phyloP scores from a whole-genome alignment of 2,113 vertebrate genomes.

The Dolichotis patagonum region DNA sequence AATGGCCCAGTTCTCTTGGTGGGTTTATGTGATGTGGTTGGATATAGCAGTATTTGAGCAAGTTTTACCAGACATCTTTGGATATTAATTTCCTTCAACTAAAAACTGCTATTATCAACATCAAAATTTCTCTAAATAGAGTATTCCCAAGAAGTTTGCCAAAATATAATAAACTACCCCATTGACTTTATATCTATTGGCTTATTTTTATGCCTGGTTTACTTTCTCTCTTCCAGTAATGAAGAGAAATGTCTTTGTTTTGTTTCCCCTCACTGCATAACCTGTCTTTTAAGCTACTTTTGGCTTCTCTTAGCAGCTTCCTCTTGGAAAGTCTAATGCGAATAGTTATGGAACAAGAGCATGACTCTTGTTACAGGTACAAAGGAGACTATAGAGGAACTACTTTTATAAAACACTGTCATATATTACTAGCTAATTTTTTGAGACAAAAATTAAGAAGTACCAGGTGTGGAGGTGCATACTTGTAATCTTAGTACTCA shows the following conservation, averaged over 20 bases:
- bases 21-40: slow-evolving; percentile 45
- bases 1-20: slow-evolving; percentile 51
- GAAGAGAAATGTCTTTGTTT: not conserved
- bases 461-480: not conserved
- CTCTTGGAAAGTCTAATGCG: not conserved
- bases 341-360: not conserved
- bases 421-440: slow-evolving; percentile 21
- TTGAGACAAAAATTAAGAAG: slow-evolving; percentile 30
- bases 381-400: not conserved
- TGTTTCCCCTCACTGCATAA: not conserved
- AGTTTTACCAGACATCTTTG: not conserved
- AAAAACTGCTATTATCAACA: not conserved
- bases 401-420: slow-evolving; percentile 12
- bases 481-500: not conserved
- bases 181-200: not conserved
- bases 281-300: not conserved
- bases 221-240: not conserved
- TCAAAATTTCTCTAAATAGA: slow-evolving; percentile 30
- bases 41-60: not conserved
- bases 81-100: not conserved
- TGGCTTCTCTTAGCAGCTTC: not conserved
- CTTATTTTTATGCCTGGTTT: not conserved
- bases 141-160: not conserved
- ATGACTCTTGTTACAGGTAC: not conserved
- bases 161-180: not conserved